phyloP scores from a whole-genome alignment of 1,140 invertebrate species.

The Drosophila orena region DNA sequence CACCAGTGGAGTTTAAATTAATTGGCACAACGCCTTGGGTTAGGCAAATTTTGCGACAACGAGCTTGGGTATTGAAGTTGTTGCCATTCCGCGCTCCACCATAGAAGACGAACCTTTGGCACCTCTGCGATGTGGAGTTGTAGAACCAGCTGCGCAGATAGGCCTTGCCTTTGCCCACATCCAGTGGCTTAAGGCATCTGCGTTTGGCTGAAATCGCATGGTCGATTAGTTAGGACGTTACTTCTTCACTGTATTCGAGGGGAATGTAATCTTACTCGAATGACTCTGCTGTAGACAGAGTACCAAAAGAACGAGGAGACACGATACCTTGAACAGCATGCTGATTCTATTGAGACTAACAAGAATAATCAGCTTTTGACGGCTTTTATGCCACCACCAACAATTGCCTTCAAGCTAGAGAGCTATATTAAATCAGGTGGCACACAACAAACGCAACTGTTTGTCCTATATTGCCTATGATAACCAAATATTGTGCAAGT shows the following conservation, averaged over 20 bases:
- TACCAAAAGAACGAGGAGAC: constrained; percentile 1
- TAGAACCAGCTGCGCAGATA: constrained; percentile 26
- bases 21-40: background rate
- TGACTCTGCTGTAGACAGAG: background rate
- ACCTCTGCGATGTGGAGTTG: constrained; percentile 21
- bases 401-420: no score
- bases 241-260: no score
- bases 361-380: background rate
- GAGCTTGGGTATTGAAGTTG: constrained; percentile 21
- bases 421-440: constrained; percentile 9
- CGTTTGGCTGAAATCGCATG: background rate
- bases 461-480: background rate
- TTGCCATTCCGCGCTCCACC: constrained; percentile 25
- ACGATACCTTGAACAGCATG: constrained; percentile 10
- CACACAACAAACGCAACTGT: constrained; percentile 2
- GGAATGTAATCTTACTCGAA: background rate
- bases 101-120: constrained; percentile 27
- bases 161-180: constrained; percentile 10
- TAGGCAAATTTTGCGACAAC: constrained; percentile 17
- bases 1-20: background rate
- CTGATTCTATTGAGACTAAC: constrained; percentile 7
- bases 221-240: background rate
- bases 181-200: constrained; percentile 12
- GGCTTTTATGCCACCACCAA: constrained; percentile 14
- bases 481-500: constrained; percentile 16